Evolutionary conservation across 37 sponge, comb jelly and placozoan species (phyloP).

Genomic region (Cladorhizidae sp.): DNA sequence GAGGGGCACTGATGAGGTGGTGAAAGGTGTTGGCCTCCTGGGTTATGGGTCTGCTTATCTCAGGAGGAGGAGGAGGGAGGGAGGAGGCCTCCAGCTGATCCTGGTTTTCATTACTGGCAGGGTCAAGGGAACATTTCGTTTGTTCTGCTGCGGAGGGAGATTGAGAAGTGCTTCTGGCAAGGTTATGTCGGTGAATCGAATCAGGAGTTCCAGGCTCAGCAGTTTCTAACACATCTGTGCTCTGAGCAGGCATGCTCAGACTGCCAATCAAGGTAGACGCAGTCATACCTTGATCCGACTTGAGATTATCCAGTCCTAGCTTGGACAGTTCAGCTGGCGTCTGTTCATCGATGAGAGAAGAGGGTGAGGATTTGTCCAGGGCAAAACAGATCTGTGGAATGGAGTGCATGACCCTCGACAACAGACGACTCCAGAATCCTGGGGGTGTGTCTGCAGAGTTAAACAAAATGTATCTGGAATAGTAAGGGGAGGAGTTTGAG

Average conservation of each 20-base stretch:
- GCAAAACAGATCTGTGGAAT: conserved; percentile 30
- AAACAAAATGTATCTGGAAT: conserved; percentile 61
- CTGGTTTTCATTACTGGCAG: neutral
- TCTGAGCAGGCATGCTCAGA: neutral
- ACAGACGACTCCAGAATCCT: conserved; percentile 90
- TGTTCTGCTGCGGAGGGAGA: neutral
- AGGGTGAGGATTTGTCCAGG: conserved; percentile 30
- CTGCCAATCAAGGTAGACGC: neutral
- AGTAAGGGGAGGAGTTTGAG: neutral
- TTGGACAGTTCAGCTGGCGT: neutral
- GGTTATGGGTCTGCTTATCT: conserved; percentile 18
- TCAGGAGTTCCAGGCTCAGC: neutral
- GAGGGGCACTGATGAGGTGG: conserved; percentile 7
- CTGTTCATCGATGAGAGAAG: neutral
- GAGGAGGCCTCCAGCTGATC: neutral
- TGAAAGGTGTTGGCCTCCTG: neutral
- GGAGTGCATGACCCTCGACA: conserved; percentile 80
- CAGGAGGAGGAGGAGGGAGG: conserved; percentile 2
- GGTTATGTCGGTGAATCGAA: neutral
- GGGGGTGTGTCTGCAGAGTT: conserved; percentile 57
- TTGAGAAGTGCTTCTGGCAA: neutral
- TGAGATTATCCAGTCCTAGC: neutral
- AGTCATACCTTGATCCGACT: neutral
- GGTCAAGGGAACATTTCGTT: neutral
- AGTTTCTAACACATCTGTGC: too few relatives aligned